Percentiles rank a stretch among this genome's conserved stretches.
Evolutionary conservation across 2,113 vertebrate species (phyloP).

Genomic region (Ailuropoda melanoleuca): DNA sequence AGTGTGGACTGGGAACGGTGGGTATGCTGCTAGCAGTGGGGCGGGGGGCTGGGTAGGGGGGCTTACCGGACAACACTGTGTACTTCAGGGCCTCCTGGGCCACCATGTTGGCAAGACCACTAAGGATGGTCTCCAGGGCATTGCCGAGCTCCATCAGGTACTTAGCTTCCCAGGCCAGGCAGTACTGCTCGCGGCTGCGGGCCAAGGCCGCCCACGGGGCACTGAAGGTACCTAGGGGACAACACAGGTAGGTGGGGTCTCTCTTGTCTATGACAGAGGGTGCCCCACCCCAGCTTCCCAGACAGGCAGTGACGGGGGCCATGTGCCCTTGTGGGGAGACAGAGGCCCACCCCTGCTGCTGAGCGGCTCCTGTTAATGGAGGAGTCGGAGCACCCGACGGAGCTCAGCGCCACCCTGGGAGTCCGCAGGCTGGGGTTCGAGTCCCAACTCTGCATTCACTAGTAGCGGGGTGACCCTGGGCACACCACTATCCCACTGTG

Average conservation of each 20-base stretch:
- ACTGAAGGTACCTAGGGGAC: constrained; percentile 88
- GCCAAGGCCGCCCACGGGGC: constrained; percentile 92
- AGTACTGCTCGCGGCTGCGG: constrained; percentile 94
- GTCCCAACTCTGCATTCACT: neutral
- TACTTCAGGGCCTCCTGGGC: constrained; percentile 98
- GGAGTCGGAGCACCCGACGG: neutral
- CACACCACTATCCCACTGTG: neutral
- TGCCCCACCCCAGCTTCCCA: neutral
- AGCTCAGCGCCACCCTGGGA: fast-evolving
- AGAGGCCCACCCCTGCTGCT: neutral
- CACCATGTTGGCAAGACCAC: constrained; percentile 94
- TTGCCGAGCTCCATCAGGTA: constrained; percentile 95
- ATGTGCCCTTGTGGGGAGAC: neutral
- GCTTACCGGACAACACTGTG: constrained; percentile 94
- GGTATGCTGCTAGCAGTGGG: fast-evolving
- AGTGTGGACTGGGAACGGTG: neutral
- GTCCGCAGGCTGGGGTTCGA: neutral
- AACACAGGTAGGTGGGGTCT: neutral
- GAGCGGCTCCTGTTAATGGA: neutral
- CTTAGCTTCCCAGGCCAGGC: constrained; percentile 96
- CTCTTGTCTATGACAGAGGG: neutral
- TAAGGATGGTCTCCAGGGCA: constrained; percentile 90
- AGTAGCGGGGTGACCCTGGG: neutral
- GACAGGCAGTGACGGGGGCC: neutral
- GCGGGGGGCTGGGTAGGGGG: fast-evolving